Evolutionary conservation across 2,888 invertebrate genomes (phyloP), one percentile per base, ranked within the genome.

Genomic region (Allophyes oxyacanthae): DNA sequence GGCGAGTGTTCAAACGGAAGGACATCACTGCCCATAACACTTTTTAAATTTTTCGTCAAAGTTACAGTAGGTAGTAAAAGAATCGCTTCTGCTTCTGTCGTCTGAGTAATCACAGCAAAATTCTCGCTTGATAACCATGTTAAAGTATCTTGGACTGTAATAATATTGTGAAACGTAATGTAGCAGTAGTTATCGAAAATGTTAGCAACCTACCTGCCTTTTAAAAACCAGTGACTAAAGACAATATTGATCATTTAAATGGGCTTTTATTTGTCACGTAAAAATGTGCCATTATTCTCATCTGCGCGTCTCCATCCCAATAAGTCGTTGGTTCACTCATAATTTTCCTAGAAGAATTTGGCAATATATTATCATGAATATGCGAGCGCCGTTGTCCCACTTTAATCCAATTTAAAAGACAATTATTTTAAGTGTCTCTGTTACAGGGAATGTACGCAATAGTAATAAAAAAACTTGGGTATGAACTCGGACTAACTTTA

Each of bases 401-500:
- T 37, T 43, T 13, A 37, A 42, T 43, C 7, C 26, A 20, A 11
- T 65, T 44, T 25, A 11, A 46, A 51, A 38, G 33, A 15, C n/a
- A 14, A 25, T 41, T 41, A 44, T 32, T 45, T 37, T 26, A 53
- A 20, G 20, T 20, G 20, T 20, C 20, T 20, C 4, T 20, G 20
- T 20, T 20, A 20, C 20, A 20, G 20, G 20, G 20, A 20, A 20
- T 3, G 20, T 30, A 58, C 26, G 25, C 33, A 20, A 9, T 4
- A 6, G 26, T 26, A 10, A 37, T 41, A 34, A 28, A 44, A 33
- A 53, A 28, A n/a, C 58, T 48, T 9, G 30, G 48, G n/a, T n/a
- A n/a, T n/a, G n/a, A 48, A 59, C 5, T 44, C 52, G 11, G 26
- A 40, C 25, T 7, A 8, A 32, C 44, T 54, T 65, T 43, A 58